These are phyloP conservation scores for Phalacrocorax pelagicus DNA, from an alignment of 2,113 vertebrate genomes.

Conservation along the genomic window DNA sequence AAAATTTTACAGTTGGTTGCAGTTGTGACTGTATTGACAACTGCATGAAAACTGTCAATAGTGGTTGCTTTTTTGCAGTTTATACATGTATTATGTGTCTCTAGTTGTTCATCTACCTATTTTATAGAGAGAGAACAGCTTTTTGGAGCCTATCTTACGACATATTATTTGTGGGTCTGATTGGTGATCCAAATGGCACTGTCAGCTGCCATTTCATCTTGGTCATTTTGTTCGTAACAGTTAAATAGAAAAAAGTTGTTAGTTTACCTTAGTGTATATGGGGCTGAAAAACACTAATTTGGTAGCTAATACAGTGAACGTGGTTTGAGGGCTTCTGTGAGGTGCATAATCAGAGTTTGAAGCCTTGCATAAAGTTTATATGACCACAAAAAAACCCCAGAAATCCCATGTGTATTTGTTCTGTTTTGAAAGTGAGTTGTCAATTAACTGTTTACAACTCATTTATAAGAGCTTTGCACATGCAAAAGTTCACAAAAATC, in stretches of 20 bases:
- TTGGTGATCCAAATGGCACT: background rate
- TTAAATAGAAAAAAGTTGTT: background rate
- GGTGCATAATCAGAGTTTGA: background rate
- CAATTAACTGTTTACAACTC: background rate
- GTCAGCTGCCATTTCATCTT: background rate
- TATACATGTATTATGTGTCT: background rate
- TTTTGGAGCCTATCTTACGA: background rate
- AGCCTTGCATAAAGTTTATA: background rate
- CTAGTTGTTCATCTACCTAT: background rate
- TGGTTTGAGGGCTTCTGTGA: background rate
- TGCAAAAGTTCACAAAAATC: background rate
- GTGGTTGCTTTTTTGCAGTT: background rate
- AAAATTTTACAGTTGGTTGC: background rate
- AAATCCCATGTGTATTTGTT: background rate
- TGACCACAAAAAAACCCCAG: background rate
- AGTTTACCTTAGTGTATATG: background rate
- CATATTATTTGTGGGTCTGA: background rate
- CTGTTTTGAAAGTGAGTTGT: background rate
- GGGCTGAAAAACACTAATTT: background rate
- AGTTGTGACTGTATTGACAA: background rate
- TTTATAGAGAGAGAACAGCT: background rate
- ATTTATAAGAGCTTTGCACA: background rate
- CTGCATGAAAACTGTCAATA: background rate
- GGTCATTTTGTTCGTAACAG: background rate
- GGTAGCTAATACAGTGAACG: background rate